phyloP scores from a whole-genome alignment of 23 tunicate genomes.

The Ciona savignyi region DNA sequence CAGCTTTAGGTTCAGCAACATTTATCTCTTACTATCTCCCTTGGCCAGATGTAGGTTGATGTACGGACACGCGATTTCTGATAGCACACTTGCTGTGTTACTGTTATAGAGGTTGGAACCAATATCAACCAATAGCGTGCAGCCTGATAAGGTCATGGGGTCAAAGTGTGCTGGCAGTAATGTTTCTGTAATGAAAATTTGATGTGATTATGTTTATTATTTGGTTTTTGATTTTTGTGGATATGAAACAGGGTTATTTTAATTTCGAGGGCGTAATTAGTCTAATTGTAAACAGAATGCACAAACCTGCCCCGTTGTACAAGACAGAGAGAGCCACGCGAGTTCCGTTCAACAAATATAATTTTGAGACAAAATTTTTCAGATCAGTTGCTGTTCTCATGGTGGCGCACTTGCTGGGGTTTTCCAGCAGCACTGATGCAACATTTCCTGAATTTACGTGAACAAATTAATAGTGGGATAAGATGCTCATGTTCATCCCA shows the following conservation, averaged over 20 bases:
- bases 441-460: not conserved
- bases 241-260: no score
- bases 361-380: conserved; percentile 13
- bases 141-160: conserved; percentile 19
- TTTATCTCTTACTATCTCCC: conserved; percentile 22
- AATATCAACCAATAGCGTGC: conserved; percentile 15
- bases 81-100: conserved; percentile 2
- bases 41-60: conserved; percentile 24
- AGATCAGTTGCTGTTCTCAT: conserved; percentile 40
- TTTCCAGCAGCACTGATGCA: conserved; percentile 64
- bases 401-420: conserved; percentile 56
- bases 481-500: no score
- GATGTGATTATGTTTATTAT: no score
- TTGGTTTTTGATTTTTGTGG: no score
- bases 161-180: not conserved
- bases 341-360: not conserved
- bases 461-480: no score
- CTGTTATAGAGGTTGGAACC: not conserved
- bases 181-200: conserved; percentile 18
- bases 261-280: not conserved
- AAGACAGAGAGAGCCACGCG: not conserved
- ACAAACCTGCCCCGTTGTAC: not conserved
- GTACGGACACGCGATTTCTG: conserved; percentile 28
- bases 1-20: not conserved
- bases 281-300: no score